These are phyloP conservation scores for Myiozetetes cayanensis DNA, from an alignment of 2,113 vertebrate genomes.

Conservation along the genomic window DNA sequence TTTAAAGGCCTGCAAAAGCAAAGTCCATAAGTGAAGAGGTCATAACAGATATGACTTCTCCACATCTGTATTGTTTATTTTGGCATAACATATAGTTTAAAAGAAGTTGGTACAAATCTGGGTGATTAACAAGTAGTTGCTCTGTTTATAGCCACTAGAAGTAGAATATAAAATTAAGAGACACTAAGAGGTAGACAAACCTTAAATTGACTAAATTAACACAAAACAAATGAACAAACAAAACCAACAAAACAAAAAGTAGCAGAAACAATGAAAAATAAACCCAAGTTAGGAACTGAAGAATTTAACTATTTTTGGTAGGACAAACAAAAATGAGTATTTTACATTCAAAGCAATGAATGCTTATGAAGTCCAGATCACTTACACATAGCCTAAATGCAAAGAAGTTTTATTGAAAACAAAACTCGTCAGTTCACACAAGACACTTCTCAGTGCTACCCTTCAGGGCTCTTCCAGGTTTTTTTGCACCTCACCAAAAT, in stretches of 20 bases:
- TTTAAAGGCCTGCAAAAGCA: not conserved
- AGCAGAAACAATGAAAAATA: not conserved
- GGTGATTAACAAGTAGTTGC: not conserved
- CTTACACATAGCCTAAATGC: not conserved
- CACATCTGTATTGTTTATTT: not conserved
- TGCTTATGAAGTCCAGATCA: not conserved
- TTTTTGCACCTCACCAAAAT: not conserved
- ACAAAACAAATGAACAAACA: not conserved
- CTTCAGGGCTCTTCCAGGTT: not conserved
- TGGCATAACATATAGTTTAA: not conserved
- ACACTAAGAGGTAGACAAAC: not conserved
- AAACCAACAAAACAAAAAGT: not conserved
- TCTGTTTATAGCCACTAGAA: not conserved
- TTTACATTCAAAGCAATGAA: not conserved
- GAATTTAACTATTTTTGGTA: not conserved
- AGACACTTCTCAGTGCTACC: accelerated
- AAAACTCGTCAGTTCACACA: not conserved
- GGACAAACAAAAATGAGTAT: not conserved
- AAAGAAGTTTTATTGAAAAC: not conserved
- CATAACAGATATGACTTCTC: not conserved
- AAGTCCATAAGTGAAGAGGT: not conserved
- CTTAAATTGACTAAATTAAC: not conserved
- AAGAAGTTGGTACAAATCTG: not conserved
- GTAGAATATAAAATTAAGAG: not conserved
- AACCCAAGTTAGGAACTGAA: not conserved